Conservation (phyloP, 2,888 invertebrate genomes). For the Tachystola acroxantha region DNA sequence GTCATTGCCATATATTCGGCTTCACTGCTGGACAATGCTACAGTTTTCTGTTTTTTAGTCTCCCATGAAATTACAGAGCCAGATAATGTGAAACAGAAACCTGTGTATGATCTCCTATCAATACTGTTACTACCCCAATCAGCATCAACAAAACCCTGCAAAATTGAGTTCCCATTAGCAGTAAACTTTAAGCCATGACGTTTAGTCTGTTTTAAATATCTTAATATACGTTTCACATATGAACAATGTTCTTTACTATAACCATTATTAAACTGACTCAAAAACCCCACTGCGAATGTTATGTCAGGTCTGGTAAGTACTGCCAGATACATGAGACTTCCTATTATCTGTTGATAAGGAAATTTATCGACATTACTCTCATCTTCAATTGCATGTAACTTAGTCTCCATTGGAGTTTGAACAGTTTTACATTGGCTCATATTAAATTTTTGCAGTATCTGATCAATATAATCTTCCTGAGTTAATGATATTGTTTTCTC, state of each 20-base stretch:
- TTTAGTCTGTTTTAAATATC: constrained; percentile 12
- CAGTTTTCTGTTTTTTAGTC: no score
- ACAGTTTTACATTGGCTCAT: constrained; percentile 9
- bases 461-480: constrained; percentile 7
- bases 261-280: constrained; percentile 13
- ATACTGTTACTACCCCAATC: constrained; percentile 9
- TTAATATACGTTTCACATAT: constrained; percentile 10
- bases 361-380: no score
- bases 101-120: constrained; percentile 14
- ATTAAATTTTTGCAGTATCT: constrained; percentile 6
- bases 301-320: constrained; percentile 9
- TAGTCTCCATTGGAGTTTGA: constrained; percentile 14
- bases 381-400: constrained; percentile 13
- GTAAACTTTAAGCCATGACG: constrained; percentile 9
- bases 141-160: constrained; percentile 12
- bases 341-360: no score
- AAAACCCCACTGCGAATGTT: neutral
- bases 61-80: constrained; percentile 9
- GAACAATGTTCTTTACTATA: constrained; percentile 7
- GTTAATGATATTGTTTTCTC: constrained; percentile 4
- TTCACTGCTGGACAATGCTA: constrained; percentile 9
- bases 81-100: constrained; percentile 2
- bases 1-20: constrained; percentile 9
- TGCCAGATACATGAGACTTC: constrained; percentile 14
- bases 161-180: constrained; percentile 3